phyloP scores from a whole-genome alignment of 2,113 vertebrate species.

The Neotoma lepida region DNA sequence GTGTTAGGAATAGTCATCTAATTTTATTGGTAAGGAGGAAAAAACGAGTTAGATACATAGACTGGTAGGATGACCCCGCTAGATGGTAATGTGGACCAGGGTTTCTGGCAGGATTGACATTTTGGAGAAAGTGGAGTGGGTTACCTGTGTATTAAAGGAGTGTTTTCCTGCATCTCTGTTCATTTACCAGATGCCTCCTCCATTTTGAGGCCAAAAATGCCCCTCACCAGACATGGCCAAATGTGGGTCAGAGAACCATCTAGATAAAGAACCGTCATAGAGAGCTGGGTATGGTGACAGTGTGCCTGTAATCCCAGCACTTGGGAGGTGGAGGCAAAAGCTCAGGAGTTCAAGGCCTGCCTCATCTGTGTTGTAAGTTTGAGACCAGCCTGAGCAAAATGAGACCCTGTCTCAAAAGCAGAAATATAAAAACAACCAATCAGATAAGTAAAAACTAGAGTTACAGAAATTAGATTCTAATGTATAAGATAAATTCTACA shows the following conservation, averaged over 20 bases:
- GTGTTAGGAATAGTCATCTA: slow-evolving; percentile 13
- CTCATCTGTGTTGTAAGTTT: neutral
- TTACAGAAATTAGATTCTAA: slow-evolving; percentile 44
- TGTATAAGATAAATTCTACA: slow-evolving; percentile 34
- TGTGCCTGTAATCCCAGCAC: neutral
- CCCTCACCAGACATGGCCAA: neutral
- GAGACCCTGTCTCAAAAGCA: neutral
- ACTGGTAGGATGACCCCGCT: slow-evolving; percentile 18
- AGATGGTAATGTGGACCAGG: neutral
- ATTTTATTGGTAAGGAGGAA: neutral
- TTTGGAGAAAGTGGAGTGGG: neutral
- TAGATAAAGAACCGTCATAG: neutral
- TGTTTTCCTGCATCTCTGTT: neutral
- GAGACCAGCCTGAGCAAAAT: neutral
- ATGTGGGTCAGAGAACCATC: neutral
- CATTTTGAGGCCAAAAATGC: slow-evolving; percentile 17
- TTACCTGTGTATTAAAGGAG: neutral
- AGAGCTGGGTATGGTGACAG: neutral
- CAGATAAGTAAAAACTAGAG: neutral
- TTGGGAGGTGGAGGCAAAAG: no score
- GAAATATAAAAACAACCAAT: neutral
- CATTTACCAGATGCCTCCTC: neutral
- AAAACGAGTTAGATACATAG: neutral
- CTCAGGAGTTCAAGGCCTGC: neutral
- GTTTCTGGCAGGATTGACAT: slow-evolving; percentile 28